These are phyloP conservation scores for Tachypleus tridentatus DNA, from an alignment of 1,140 invertebrate genomes.

Conservation along the genomic window DNA sequence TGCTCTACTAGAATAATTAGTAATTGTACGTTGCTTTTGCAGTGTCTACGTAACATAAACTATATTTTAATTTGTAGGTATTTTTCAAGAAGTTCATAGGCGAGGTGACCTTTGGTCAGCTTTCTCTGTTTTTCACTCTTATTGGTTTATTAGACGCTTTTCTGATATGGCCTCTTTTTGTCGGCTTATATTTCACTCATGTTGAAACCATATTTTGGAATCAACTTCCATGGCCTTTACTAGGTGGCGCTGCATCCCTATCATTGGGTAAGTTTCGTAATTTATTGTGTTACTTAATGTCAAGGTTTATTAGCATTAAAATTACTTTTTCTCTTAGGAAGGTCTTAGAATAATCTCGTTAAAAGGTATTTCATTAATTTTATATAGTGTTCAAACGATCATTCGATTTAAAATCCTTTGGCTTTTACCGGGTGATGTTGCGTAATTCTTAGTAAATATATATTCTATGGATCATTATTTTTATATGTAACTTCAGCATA, in stretches of 20 bases:
- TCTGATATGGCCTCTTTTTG: slow-evolving; percentile 70
- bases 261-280: slow-evolving; percentile 15
- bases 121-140: slow-evolving; percentile 73
- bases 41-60: no score
- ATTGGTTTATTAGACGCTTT: slow-evolving; percentile 70
- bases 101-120: slow-evolving; percentile 74
- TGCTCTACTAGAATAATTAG: no score
- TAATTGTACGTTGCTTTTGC: no score
- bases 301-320: not conserved
- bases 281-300: not conserved
- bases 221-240: slow-evolving; percentile 23
- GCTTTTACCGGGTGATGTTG: no score
- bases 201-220: slow-evolving; percentile 56
- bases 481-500: no score
- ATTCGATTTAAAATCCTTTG: no score
- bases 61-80: slow-evolving; percentile 44
- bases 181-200: slow-evolving; percentile 69
- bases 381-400: no score
- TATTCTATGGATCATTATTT: no score
- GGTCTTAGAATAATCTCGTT: no score
- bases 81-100: slow-evolving; percentile 81
- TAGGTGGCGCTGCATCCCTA: slow-evolving; percentile 21
- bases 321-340: not conserved
- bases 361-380: no score
- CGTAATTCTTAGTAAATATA: no score